Base-by-base conservation (phyloP, 2,113 vertebrate genomes). In the Phrynosoma platyrhinos region DNA sequence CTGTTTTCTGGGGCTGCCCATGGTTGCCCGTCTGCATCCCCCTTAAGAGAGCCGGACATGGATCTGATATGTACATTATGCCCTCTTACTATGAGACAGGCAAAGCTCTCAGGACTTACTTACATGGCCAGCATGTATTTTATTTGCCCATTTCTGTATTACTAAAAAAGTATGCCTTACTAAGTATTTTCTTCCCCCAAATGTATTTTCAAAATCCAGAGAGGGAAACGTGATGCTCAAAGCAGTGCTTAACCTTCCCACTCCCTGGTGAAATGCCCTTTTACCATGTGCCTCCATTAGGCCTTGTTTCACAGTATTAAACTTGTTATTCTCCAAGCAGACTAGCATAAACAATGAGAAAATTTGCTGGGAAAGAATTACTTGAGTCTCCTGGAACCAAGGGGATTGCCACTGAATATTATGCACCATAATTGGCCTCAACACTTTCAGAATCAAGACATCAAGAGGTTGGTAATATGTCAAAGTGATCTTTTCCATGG, bases 131-230 rank as follows among this genome's bases (percentile, higher is more conserved):
- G 62, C 9, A 36, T 62, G 62, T 5, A 36, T 25, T 64, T 40
- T 81, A 64, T 40, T 25, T 64, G 21, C 40, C 55, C 55, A 81
- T 81, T 64, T 62, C 55, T 64, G 25, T 58, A 64, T 3, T 64
- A 23, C 55, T 62, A 62, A 81, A 81, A 13, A 62, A 36, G 10
- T 25, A 2, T 81, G 58, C 40, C 55, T 9, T 64, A 21, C 13
- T 62, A 18, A 62, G 58, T 62, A 62, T 18, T 62, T 62, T 62
- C 58, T 18, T 40, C 47, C 47, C 55, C 79, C 7, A 25, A 20
- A 81, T 81, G n/a, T 25, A 20, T 81, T 64, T 81, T 64, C 32
- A 81, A 81, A 81, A 76, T 76, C 8, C 74, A 76, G 21, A 42
- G 8, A 78, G 23, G 47, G 47, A 78, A 14, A 30, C 27, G 76